These are phyloP conservation scores for Falco biarmicus DNA, from an alignment of 2,797 vertebrate species.

Conservation along the genomic window DNA sequence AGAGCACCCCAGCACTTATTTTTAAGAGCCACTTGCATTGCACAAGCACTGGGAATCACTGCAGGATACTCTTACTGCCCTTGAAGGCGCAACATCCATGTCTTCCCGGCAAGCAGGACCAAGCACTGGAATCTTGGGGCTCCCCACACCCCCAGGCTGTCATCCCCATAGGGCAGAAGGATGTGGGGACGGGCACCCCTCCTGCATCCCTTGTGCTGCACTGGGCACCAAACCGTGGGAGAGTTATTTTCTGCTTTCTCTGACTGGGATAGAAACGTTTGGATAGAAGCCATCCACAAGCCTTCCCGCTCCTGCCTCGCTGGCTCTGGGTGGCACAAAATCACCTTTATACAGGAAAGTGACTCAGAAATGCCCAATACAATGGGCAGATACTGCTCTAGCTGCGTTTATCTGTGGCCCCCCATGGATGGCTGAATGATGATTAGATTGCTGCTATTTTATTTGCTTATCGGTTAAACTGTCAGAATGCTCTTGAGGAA, in stretches of 20 bases:
- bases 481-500: neutral
- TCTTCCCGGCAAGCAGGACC: accelerated
- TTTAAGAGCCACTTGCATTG: neutral
- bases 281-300: neutral
- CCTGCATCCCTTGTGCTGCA: neutral
- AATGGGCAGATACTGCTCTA: neutral
- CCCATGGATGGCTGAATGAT: neutral
- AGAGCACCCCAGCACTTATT: neutral
- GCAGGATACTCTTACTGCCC: neutral
- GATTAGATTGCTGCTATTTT: neutral
- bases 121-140: neutral
- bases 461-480: neutral
- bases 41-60: neutral
- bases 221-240: neutral
- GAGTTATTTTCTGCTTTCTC: neutral
- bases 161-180: neutral
- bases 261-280: accelerated
- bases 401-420: neutral
- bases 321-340: neutral
- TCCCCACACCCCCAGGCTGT: neutral
- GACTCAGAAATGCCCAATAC: neutral
- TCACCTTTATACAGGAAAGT: neutral
- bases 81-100: accelerated
- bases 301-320: neutral
- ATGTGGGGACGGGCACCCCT: accelerated